phyloP scores from a whole-genome alignment of 2,113 vertebrate genomes.

The Aegotheles bennettii region DNA sequence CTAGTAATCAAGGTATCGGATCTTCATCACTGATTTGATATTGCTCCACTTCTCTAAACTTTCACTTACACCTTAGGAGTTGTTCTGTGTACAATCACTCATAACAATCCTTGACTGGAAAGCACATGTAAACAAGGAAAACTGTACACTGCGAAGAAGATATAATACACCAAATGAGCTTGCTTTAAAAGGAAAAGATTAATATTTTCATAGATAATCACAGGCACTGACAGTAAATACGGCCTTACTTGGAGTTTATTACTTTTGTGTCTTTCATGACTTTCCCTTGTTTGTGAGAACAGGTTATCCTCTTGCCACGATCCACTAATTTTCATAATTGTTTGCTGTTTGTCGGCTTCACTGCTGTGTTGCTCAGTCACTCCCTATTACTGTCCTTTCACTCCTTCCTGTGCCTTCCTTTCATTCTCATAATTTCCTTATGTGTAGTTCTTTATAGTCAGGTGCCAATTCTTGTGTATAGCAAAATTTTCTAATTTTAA shows the following conservation, averaged over 20 bases:
- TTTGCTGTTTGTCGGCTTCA: neutral
- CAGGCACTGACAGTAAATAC: slow-evolving; percentile 42
- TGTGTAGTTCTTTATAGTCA: neutral
- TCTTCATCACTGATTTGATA: neutral
- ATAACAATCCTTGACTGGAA: neutral
- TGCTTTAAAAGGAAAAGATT: neutral
- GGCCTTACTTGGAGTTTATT: slow-evolving; percentile 35
- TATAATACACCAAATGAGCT: slow-evolving; percentile 43
- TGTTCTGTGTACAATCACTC: neutral
- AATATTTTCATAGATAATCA: neutral
- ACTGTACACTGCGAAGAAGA: neutral
- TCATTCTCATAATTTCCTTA: neutral
- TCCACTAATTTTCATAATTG: neutral
- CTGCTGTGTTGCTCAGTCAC: neutral
- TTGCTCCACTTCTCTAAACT: neutral
- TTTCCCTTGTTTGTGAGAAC: neutral
- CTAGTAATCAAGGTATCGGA: neutral
- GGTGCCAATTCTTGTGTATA: neutral
- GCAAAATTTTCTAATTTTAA: neutral
- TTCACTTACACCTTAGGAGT: neutral
- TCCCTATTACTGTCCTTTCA: neutral
- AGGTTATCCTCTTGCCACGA: neutral
- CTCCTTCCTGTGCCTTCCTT: neutral
- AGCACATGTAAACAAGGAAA: neutral
- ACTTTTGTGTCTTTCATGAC: neutral